Evolutionary conservation across 2,888 invertebrate species (phyloP).

Genomic region (Melieria crassipennis): DNA sequence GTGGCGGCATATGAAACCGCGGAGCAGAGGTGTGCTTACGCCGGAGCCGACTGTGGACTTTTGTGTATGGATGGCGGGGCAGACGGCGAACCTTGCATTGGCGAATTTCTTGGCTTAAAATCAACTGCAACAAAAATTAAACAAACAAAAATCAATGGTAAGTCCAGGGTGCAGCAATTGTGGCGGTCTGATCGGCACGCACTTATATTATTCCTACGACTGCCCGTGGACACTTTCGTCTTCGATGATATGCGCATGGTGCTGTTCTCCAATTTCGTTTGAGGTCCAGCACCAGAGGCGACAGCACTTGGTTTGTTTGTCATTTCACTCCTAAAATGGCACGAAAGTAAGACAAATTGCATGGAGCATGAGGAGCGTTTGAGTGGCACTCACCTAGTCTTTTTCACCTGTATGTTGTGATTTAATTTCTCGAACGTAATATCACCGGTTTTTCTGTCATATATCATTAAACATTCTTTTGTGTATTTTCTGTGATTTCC

Average conservation of each 20-base stretch:
- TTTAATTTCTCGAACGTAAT: conserved; percentile 92
- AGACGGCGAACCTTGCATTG: conserved; percentile 70
- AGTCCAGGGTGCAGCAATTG: background rate
- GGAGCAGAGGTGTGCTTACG: conserved; percentile 53
- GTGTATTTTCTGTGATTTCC: conserved; percentile 89
- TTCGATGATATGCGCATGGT: conserved; percentile 72
- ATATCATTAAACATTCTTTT: conserved; percentile 93
- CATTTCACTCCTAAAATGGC: conserved; percentile 57
- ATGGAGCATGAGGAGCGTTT: conserved; percentile 23
- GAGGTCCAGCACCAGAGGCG: conserved; percentile 40
- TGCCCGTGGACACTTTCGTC: conserved; percentile 70
- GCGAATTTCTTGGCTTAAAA: conserved; percentile 70
- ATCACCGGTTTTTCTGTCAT: conserved; percentile 91
- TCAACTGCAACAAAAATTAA: conserved; percentile 56
- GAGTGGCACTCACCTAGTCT: conserved; percentile 75
- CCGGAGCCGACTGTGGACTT: conserved; percentile 66
- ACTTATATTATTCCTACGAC: conserved; percentile 67
- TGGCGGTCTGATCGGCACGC: conserved; percentile 41
- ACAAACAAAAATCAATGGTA: background rate
- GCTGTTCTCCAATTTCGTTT: conserved; percentile 66
- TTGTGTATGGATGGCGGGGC: conserved; percentile 58
- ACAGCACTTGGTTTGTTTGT: conserved; percentile 56
- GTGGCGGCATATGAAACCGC: background rate
- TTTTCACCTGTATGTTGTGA: conserved; percentile 92
- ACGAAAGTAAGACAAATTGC: background rate